These are phyloP conservation scores for Tenthredo amoena DNA, from an alignment of 2,888 invertebrate species.

Conservation along the genomic window DNA sequence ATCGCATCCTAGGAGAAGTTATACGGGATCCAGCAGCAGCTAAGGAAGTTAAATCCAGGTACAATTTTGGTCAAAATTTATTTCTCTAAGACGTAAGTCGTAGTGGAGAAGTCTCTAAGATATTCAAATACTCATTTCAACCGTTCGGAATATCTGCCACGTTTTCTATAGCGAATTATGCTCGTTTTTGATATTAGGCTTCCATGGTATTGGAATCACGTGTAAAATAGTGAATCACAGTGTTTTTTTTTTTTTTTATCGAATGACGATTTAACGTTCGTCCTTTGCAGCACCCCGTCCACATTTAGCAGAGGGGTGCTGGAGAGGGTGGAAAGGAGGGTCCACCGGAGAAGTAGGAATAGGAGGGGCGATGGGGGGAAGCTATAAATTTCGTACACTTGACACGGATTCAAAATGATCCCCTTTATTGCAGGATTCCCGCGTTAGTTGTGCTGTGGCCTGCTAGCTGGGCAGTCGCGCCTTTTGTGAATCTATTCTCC, in stretches of 20 bases:
- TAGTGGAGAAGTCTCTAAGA: neutral
- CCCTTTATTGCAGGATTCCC: conserved; percentile 79
- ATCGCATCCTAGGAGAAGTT: neutral
- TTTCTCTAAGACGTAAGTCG: neutral
- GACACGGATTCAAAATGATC: conserved; percentile 80
- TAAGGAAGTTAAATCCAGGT: neutral
- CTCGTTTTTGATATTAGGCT: neutral
- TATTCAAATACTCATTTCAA: neutral
- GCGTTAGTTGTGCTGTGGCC: conserved; percentile 70
- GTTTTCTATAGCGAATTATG: neutral
- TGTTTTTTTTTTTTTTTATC: conserved; percentile 57
- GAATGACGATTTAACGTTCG: conserved; percentile 70
- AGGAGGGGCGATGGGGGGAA: conserved; percentile 69
- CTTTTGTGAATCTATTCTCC: neutral
- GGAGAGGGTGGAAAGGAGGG: conserved; percentile 60
- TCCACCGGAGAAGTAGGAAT: conserved; percentile 53
- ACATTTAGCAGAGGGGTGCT: conserved; percentile 51
- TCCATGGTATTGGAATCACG: neutral
- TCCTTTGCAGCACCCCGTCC: conserved; percentile 62
- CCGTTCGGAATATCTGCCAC: neutral
- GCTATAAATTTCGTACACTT: conserved; percentile 81
- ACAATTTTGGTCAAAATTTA: neutral
- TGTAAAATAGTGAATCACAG: neutral
- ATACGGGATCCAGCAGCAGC: neutral
- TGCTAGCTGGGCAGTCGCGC: conserved; percentile 58